phyloP scores from a whole-genome alignment of 1,140 invertebrate species.

The Chironomus tepperi region DNA sequence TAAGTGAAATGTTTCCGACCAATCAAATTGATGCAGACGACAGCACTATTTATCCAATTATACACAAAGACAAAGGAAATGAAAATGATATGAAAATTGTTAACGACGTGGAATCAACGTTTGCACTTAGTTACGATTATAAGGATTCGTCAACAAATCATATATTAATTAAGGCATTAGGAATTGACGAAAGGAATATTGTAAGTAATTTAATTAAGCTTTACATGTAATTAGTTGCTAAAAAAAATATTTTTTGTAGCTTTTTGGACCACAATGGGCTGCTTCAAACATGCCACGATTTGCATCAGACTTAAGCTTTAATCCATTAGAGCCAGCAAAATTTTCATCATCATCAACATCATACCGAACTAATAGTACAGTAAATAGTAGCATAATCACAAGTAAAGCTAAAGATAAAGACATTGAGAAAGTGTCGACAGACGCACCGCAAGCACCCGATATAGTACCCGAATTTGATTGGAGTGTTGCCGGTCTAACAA shows the following conservation, averaged over 20 bases:
- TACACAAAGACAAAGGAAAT: not conserved
- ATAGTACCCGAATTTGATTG: constrained; percentile 4
- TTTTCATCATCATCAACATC: not conserved
- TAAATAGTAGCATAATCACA: not conserved
- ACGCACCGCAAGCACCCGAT: not conserved
- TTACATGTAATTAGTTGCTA: no score
- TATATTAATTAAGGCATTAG: not conserved
- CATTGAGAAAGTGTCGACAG: not conserved
- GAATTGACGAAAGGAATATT: not conserved
- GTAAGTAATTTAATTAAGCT: constrained; percentile 4
- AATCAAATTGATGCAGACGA: no score
- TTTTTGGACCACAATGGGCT: not conserved
- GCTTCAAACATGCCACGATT: not conserved
- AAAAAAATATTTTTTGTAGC: not conserved
- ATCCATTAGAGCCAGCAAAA: not conserved
- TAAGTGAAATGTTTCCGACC: no score
- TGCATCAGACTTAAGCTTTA: not conserved
- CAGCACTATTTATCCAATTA: no score
- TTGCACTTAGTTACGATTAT: not conserved
- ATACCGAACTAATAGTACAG: not conserved
- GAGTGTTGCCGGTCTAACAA: not conserved
- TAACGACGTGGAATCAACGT: not conserved
- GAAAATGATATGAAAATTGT: not conserved
- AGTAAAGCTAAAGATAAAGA: not conserved
- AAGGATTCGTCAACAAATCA: not conserved